Evolutionary conservation across 2,113 vertebrate genomes (phyloP), one percentile per base, ranked within the genome.

Genomic region (Micromys minutus): DNA sequence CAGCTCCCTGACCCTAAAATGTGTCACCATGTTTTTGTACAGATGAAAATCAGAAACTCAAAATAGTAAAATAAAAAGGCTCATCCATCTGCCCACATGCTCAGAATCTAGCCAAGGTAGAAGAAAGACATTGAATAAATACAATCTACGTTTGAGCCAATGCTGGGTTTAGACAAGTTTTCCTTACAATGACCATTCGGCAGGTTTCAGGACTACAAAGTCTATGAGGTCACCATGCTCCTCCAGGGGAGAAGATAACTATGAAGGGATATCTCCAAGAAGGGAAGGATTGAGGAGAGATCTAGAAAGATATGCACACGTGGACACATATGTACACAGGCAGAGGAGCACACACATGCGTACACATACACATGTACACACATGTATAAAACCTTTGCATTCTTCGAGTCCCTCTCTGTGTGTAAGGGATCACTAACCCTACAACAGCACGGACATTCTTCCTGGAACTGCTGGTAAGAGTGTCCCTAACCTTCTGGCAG

Each of bases 311-410:
- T 2, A 2, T 2, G 7, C 26, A 59, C 29, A 71, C 13, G 22
- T 31, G 52, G 34, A 71, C 3, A 31, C 47, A 36, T 5, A 22
- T 26, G 7, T 6, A 22, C 21, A 45, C 7, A 29, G 45, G 24
- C 26, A 55, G 2, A 10, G 11, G 10, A 4, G 7, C 74, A 31
- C 5, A 7, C 1, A 15, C 0, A 3, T 22, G 15, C 29, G 21
- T 21, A 39, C 26, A 45, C n/a, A 63, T 26, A 55, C 5, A 59
- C 29, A 17, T 31, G 36, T 31, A 86, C 6, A 15, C 4, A 52
- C 47, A 71, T 16, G 7, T 9, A 34, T 45, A 34, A 17, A 5
- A 21, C 26, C 29, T 39, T 10, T 4, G 16, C 21, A 55, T 34
- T 16, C 1, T 1, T n/a, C 15, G 45, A 79, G 16, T 42, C 55